Conservation (phyloP, 2,797 vertebrate species). For the Manis javanica region DNA sequence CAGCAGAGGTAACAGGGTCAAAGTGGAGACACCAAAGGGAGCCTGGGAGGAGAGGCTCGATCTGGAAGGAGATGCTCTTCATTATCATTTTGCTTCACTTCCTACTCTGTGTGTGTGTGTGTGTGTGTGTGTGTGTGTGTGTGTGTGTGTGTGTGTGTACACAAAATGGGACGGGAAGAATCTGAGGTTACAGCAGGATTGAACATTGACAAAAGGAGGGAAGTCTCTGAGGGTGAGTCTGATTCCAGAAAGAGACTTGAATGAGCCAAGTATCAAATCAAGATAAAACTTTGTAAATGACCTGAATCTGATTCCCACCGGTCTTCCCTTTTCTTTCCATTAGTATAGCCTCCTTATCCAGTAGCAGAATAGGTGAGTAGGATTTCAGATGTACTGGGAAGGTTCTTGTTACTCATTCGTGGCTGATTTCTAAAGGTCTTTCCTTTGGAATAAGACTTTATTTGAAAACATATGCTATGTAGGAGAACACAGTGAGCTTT, state of each 20-base stretch:
- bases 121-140: background rate
- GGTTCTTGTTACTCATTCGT: background rate
- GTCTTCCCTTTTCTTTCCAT: background rate
- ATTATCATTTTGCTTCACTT: background rate
- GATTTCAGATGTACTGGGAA: background rate
- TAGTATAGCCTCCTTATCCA: background rate
- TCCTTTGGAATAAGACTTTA: slow-evolving; percentile 11
- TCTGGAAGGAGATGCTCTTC: background rate
- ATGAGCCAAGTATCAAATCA: background rate
- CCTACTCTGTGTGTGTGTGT: background rate
- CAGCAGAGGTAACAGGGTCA: background rate
- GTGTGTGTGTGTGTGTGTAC: background rate
- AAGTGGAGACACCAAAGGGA: background rate
- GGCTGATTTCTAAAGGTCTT: background rate
- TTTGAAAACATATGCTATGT: background rate
- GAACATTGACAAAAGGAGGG: background rate
- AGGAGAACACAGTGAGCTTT: background rate
- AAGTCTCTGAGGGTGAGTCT: background rate
- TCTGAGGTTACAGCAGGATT: background rate
- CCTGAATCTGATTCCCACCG: background rate
- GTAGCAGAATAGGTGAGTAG: background rate
- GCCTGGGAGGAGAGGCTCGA: background rate
- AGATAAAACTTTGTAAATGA: background rate
- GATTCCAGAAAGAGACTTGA: background rate
- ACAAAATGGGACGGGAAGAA: background rate